Base-by-base conservation (phyloP, 2,797 vertebrate species). In the Vipera ursinii region DNA sequence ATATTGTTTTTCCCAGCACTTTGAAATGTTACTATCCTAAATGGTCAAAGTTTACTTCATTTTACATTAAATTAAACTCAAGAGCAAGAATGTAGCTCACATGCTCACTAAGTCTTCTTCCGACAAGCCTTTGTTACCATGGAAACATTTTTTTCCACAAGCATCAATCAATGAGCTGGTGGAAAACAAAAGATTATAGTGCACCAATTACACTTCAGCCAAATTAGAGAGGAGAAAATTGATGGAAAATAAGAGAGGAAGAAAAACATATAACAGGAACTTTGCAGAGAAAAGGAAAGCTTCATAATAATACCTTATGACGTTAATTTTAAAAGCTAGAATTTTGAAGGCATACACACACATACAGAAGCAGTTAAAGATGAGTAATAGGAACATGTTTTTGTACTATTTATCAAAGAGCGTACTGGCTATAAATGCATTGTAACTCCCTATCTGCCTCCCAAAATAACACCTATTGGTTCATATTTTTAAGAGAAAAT, bases 161-260 rank as follows among this genome's bases (percentile, higher is more conserved):
- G 96, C 89, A 95, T 91, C 92, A 96, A 95, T 93, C 91, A 95
- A 95, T 93, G 91, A 55, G 93, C 90, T 96, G 94, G 90, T 32
- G 92, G 93, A 93, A 95, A 94, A 90, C 55, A 96, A 94, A 94
- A 90, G 93, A 53, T 61, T 93, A 91, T 59, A 92, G 73, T 48
- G 20, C 73, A 48, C 73, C 73, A 82, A 82, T 82, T 48, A 82
- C 44, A 82, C 22, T 82, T 82, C 44, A 82, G 44, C 73, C 73
- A 82, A 82, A 82, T 82, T 82, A 82, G 38, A 82, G 73, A 82
- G 73, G 73, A 82, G 20, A 24, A 82, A 82, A 48, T 44, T 82
- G 73, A 82, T 82, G 22, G 38, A 48, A 82, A 82, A 82, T 44
- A 82, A 82, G 73, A 48, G 22, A 48, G 73, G 38, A 82, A 48